Base-by-base conservation (phyloP, 1,140 invertebrate genomes). In the Bombus sibiricus region DNA sequence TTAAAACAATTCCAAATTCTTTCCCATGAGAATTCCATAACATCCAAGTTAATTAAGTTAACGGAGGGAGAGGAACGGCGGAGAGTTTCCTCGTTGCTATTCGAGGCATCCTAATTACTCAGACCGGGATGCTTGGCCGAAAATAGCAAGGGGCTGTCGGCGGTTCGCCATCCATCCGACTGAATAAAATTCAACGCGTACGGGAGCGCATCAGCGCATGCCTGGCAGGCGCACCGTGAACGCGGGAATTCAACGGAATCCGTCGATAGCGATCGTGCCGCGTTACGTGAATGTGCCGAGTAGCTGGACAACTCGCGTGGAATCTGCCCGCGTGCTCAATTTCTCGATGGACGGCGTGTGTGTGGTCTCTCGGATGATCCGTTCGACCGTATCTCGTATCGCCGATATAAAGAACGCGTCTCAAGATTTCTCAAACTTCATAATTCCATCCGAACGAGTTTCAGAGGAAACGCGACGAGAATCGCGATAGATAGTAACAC, bases 201-300 rank as follows among this genome's bases (percentile, higher is more conserved):
- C 15, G 73, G 59, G 66, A 43, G 57, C 39, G 68, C 25, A 69
- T 69, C n/a, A 34, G 2, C 22, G 37, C 43, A 69, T 59, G 47
- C 6, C 47, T 76, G 78, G n/a, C 34, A 69, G 66, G 18, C 39
- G 62, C 47, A n/a, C 28, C 68, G 43, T 37, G 34, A 73, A 41
- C 86, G 59, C 78, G 66, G 47, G 78, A 88, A 81, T 85, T 64
- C 86, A 32, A 43, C 62, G 83, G 88, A 89, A 88, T 86, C 37
- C 57, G 57, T 76, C 83, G 86, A 88, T 88, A 86, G 83, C 41
- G 25, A 88, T 89, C 88, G 75, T 83, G 69, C 37, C 69, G 53
- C 39, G 83, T 89, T 88, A 86, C 83, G 64, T 39, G 88, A 88
- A 88, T 79, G 83, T 47, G 76, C 57, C 34, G 62, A 32, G 28